phyloP scores from a whole-genome alignment of 2,113 vertebrate genomes.

The Zosterops japonicus region DNA sequence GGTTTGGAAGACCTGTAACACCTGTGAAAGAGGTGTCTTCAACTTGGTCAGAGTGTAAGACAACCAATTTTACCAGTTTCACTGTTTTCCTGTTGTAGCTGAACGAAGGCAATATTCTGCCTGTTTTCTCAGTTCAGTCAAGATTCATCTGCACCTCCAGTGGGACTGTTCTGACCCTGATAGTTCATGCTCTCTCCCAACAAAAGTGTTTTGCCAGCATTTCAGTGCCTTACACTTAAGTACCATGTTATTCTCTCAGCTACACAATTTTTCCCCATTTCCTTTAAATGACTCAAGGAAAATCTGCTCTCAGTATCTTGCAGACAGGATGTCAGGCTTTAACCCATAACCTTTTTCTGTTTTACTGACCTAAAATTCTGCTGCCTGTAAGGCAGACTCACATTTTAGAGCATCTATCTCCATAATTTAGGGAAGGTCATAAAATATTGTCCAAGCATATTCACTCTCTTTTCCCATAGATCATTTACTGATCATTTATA shows the following conservation, averaged over 20 bases:
- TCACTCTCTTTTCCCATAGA: neutral
- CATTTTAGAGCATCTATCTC: neutral
- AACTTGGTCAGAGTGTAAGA: neutral
- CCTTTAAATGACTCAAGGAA: conserved; percentile 6
- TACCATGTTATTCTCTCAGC: neutral
- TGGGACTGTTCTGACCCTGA: neutral
- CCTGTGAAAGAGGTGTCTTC: neutral
- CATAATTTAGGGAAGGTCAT: neutral
- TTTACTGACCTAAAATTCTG: neutral
- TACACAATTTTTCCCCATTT: neutral
- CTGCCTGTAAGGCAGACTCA: neutral
- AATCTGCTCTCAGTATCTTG: neutral
- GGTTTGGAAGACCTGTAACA: neutral
- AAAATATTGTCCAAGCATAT: neutral
- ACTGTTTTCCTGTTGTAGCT: neutral
- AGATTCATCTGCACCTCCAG: neutral
- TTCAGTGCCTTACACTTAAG: neutral
- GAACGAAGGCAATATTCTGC: neutral
- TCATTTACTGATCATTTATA: neutral
- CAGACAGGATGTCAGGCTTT: neutral
- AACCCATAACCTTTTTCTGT: neutral
- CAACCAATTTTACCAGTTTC: neutral
- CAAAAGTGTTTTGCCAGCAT: neutral
- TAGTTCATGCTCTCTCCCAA: neutral
- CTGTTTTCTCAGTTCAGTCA: neutral